Evolutionary conservation across 2,888 invertebrate species (phyloP).

Genomic region (Belgica antarctica): DNA sequence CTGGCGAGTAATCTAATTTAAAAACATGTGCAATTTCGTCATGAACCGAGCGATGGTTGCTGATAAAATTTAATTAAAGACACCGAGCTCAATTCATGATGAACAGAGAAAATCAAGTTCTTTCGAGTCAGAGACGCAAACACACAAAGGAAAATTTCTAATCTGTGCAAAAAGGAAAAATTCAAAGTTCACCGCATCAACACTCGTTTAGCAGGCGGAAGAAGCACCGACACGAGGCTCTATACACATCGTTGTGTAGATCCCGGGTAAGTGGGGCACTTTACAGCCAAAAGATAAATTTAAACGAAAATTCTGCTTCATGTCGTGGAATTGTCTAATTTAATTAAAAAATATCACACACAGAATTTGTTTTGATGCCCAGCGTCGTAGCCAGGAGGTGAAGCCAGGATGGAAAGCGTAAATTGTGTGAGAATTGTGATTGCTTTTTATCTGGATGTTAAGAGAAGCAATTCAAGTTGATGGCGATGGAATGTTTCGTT

Average conservation of each 20-base stretch:
- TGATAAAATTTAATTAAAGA: conserved; percentile 25
- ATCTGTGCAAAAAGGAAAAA: neutral
- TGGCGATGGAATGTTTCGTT: too few relatives aligned
- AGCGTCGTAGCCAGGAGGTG: too few relatives aligned
- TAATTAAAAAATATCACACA: conserved; percentile 26
- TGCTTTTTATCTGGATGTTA: too few relatives aligned
- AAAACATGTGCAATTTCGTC: conserved; percentile 18
- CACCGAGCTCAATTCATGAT: too few relatives aligned
- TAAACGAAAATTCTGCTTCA: too few relatives aligned
- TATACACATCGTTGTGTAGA: neutral
- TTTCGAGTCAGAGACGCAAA: too few relatives aligned
- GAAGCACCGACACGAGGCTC: neutral
- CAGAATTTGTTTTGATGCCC: too few relatives aligned
- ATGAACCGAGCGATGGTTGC: neutral
- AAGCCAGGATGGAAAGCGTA: too few relatives aligned
- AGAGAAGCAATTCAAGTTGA: too few relatives aligned
- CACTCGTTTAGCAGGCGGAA: neutral
- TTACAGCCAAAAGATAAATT: neutral
- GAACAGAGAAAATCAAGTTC: too few relatives aligned
- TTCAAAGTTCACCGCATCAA: conserved; percentile 12
- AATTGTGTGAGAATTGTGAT: too few relatives aligned
- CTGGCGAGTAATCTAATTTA: conserved; percentile 7
- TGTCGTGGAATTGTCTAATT: conserved; percentile 19
- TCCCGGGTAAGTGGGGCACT: neutral
- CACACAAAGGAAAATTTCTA: too few relatives aligned